Evolutionary conservation across 2,888 invertebrate species (phyloP), one percentile per base, ranked within the genome.

Genomic region (Syrista parreyssii): DNA sequence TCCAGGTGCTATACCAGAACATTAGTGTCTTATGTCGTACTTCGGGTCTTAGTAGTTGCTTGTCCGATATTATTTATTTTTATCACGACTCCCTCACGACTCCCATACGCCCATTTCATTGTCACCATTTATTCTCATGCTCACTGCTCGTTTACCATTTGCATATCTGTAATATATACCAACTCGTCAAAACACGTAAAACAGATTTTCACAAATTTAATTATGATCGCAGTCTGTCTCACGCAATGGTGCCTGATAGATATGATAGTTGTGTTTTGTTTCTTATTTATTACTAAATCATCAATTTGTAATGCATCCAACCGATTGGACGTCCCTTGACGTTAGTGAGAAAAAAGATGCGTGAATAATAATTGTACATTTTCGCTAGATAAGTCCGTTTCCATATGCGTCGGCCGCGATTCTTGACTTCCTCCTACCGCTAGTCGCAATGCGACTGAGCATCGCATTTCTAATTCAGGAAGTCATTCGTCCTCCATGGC

Each of bases 401-500:
- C 55, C 9, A 55, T 23, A 9, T 55, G 55, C 23, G 23, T 55
- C 55, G 55, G 55, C 55, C 55, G 55, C 55, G 23, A 23, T 55
- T 55, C 55, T 55, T 23, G 55, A 23, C 23, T 55, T 55, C 55
- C 55, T 23, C 55, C 55, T 55, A 2, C 55, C 55, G 15, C 23
- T 23, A 9, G 23, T 55, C 55, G 55, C 23, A 55, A 55, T 9
- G 55, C 55, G 55, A 55, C 55, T 55, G 55, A 55, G 55, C 55
- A 55, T 55, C 35, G 30, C 33, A n/a, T n/a, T 74, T 35, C 35
- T 35, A 9, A 74, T 74, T 33, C 34, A 74, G 74, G 74, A 74
- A 74, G 74, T 74, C 36, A 35, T 35, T 74, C 30, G 23, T 33
- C 36, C 74, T 15, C 23, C 74, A 74, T 74, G 74, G 74, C 3